phyloP scores from a whole-genome alignment of 2,888 invertebrate genomes.

The Polyommatus icarus region DNA sequence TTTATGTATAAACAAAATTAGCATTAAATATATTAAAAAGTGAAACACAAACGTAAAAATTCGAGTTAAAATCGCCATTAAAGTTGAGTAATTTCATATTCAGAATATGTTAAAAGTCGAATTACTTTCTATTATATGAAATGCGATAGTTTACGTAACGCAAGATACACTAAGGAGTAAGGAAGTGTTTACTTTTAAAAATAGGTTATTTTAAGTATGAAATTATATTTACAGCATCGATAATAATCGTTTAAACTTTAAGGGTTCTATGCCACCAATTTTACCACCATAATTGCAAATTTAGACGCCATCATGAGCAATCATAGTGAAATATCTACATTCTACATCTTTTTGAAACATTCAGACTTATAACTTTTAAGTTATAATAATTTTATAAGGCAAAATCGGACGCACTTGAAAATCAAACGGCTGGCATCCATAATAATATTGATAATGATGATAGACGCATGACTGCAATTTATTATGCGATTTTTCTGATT shows the following conservation, averaged over 20 bases:
- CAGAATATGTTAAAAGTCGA: constrained; percentile 2
- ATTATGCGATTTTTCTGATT: too few species aligned
- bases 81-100: not conserved
- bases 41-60: not conserved
- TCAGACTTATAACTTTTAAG: too few species aligned
- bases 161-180: not conserved
- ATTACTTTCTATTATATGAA: constrained; percentile 21
- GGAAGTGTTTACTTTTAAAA: not conserved
- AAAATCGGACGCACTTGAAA: too few species aligned
- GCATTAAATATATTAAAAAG: not conserved
- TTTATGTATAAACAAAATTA: not conserved
- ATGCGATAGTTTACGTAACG: constrained; percentile 20
- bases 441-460: too few species aligned
- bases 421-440: too few species aligned
- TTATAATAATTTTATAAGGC: too few species aligned
- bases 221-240: not conserved
- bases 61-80: not conserved
- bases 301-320: too few species aligned
- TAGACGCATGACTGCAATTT: too few species aligned
- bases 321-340: too few species aligned
- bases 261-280: too few species aligned
- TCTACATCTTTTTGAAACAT: too few species aligned
- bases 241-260: not conserved
- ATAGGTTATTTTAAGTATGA: not conserved
- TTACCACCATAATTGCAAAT: too few species aligned